Evolutionary conservation across 2,797 vertebrate genomes (phyloP).

Genomic region (Phataginus tricuspis): DNA sequence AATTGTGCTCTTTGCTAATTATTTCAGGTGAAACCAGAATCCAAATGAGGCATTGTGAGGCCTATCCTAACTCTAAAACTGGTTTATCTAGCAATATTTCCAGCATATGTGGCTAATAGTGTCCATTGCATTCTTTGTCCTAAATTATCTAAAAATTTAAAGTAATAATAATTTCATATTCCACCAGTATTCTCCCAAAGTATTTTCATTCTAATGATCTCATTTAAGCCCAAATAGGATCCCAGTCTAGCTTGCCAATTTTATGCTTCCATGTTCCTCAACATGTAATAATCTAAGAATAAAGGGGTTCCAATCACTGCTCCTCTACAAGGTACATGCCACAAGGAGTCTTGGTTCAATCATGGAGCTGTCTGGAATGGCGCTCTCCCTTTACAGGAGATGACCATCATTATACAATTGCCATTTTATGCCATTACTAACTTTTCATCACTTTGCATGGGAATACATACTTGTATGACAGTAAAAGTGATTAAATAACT

Average conservation of each 20-base stretch:
- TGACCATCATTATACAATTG: constrained; percentile 46
- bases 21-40: constrained; percentile 38
- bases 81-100: constrained; percentile 36
- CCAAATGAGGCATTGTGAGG: background rate
- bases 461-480: constrained; percentile 76
- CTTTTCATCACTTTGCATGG: constrained; percentile 75
- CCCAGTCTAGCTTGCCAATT: background rate
- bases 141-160: constrained; percentile 62
- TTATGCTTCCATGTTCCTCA: background rate
- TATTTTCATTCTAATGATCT: constrained; percentile 49
- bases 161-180: constrained; percentile 44
- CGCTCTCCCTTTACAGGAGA: background rate
- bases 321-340: background rate
- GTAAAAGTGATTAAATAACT: constrained; percentile 85
- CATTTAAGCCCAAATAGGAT: constrained; percentile 40
- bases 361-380: background rate
- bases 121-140: background rate
- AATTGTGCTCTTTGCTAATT: background rate
- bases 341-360: background rate
- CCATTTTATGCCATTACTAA: constrained; percentile 78
- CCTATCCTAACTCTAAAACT: background rate
- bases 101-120: background rate
- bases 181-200: constrained; percentile 25
- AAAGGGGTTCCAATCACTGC: background rate
- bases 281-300: background rate